These are phyloP conservation scores for Alviniconcha strummeri DNA, from an alignment of 2,888 invertebrate species.

Conservation along the genomic window DNA sequence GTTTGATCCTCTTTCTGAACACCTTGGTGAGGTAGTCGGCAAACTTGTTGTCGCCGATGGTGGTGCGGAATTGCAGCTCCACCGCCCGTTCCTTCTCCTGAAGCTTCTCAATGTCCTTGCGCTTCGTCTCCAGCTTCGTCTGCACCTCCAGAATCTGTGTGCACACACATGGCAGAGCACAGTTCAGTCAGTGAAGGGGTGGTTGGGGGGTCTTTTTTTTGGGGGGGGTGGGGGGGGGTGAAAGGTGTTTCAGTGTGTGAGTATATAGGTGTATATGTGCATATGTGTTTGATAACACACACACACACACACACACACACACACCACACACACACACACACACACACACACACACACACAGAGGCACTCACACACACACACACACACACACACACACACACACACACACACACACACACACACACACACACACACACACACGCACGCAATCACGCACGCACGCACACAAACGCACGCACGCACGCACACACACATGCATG, in stretches of 20 bases:
- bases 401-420: background rate
- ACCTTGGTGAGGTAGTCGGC: constrained; percentile 86
- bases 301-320: constrained; percentile 1
- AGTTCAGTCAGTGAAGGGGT: background rate
- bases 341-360: constrained; percentile 1
- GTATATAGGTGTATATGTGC: background rate
- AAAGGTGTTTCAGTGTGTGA: background rate
- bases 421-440: background rate
- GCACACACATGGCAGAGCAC: background rate
- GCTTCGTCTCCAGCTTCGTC: constrained; percentile 69
- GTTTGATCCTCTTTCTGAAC: constrained; percentile 88
- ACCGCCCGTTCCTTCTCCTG: constrained; percentile 69
- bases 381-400: too few species aligned
- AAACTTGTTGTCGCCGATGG: constrained; percentile 80
- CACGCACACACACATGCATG: too few species aligned
- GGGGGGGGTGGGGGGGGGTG: too few species aligned
- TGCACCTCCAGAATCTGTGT: constrained; percentile 68
- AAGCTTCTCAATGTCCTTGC: constrained; percentile 72
- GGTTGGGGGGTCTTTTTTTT: background rate
- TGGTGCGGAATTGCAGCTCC: constrained; percentile 61
- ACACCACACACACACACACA: constrained; percentile 3
- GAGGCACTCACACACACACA: constrained; percentile 5
- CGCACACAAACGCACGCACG: too few species aligned
- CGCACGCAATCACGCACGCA: too few species aligned
- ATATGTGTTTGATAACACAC: background rate